A percentile compares a stretch with the other conserved stretches of the same genome.
Conservation (phyloP, 2,113 vertebrate genomes). For the Syrmaticus mikado region DNA sequence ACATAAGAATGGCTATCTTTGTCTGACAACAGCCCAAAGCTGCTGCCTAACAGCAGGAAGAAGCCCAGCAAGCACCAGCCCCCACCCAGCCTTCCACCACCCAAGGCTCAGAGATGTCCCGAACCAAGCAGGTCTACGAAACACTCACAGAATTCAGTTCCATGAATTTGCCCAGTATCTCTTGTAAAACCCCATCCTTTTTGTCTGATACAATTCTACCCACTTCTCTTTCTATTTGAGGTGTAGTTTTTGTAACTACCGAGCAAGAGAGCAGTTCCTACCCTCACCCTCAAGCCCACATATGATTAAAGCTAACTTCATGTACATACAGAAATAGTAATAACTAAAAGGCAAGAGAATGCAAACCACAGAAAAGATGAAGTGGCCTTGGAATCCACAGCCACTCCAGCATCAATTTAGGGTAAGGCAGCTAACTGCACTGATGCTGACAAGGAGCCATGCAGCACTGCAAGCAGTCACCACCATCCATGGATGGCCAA, state of each 20-base stretch:
- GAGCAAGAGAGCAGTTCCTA: neutral
- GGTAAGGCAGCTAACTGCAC: neutral
- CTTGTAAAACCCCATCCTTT: fast-evolving
- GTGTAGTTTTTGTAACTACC: neutral
- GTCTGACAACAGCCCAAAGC: neutral
- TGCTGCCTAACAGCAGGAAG: neutral
- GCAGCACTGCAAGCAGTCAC: neutral
- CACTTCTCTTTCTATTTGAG: neutral
- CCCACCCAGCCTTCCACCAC: neutral
- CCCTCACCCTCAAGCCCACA: too few species aligned
- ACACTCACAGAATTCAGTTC: neutral
- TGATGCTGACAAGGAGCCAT: neutral
- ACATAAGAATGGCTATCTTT: neutral
- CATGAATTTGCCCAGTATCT: neutral
- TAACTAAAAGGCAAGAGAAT: neutral
- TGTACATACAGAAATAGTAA: neutral
- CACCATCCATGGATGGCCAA: neutral
- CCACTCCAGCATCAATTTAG: neutral
- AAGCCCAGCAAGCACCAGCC: neutral
- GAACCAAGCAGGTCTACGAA: fast-evolving
- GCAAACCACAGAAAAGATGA: neutral
- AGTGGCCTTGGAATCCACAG: neutral
- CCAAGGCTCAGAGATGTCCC: neutral
- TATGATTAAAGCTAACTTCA: neutral
- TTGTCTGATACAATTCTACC: neutral